Evolutionary conservation across 2,113 vertebrate species (phyloP).

Genomic region (Platichthys stellatus): DNA sequence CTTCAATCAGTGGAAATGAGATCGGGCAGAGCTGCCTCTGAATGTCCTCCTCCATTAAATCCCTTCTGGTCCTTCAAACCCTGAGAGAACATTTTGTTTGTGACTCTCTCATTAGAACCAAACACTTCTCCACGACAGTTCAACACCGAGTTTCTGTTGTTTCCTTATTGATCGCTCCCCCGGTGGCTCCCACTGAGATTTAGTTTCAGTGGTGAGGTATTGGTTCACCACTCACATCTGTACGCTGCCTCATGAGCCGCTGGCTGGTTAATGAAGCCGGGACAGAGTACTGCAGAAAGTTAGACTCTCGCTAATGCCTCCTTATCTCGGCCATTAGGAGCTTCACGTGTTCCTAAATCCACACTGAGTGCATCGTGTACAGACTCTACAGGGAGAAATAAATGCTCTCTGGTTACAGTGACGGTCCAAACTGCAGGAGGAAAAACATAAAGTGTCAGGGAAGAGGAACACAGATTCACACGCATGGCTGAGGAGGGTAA

Average conservation of each 20-base stretch:
- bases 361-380: neutral
- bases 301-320: conserved; percentile 19
- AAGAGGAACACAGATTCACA: conserved; percentile 35
- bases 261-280: conserved; percentile 16
- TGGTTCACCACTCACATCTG: neutral
- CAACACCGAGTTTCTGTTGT: no score
- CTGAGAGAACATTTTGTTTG: no score
- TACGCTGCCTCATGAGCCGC: conserved; percentile 7
- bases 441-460: conserved; percentile 22
- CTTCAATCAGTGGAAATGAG: no score
- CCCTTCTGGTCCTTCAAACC: no score
- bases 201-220: conserved; percentile 1
- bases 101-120: no score
- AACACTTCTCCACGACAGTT: no score
- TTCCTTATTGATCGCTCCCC: no score
- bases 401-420: conserved; percentile 19
- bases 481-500: conserved; percentile 20
- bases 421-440: neutral
- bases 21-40: no score
- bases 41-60: no score
- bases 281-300: conserved; percentile 12
- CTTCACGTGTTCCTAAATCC: conserved; percentile 8
- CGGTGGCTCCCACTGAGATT: neutral
- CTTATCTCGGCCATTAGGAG: conserved; percentile 22
- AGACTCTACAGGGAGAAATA: conserved; percentile 17